These are phyloP conservation scores for Leucoma salicis DNA, from an alignment of 2,888 invertebrate species.

Conservation along the genomic window DNA sequence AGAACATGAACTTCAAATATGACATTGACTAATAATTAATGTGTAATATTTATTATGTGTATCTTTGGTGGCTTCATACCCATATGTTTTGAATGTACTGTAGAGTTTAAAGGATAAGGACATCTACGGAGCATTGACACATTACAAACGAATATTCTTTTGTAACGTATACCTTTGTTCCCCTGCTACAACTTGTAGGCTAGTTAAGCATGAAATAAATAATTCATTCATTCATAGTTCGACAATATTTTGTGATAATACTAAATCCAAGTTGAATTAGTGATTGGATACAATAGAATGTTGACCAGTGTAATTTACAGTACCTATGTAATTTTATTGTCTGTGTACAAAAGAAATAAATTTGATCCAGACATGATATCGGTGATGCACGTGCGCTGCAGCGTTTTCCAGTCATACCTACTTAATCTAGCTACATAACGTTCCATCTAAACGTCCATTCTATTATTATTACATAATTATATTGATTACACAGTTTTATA, in stretches of 20 bases:
- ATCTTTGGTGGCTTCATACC: background rate
- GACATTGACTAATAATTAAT: too few species aligned
- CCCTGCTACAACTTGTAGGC: too few species aligned
- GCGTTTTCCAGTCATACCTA: slow-evolving; percentile 33
- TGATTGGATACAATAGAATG: too few species aligned
- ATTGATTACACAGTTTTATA: slow-evolving; percentile 29
- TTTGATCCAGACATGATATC: slow-evolving; percentile 13
- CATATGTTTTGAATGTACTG: background rate
- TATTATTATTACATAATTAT: slow-evolving; percentile 34
- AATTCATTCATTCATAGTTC: too few species aligned
- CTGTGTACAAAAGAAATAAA: background rate
- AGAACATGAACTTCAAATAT: too few species aligned
- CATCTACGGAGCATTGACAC: too few species aligned
- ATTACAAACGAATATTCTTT: too few species aligned
- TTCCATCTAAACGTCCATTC: slow-evolving; percentile 35
- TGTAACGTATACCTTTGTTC: too few species aligned
- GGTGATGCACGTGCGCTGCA: slow-evolving; percentile 25
- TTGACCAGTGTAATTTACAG: slow-evolving; percentile 10
- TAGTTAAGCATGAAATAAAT: too few species aligned
- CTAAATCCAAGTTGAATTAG: too few species aligned
- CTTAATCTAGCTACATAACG: slow-evolving; percentile 51
- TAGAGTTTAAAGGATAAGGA: background rate
- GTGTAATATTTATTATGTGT: too few species aligned
- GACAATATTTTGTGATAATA: too few species aligned
- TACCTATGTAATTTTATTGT: slow-evolving; percentile 1